Conservation (phyloP, 2,888 invertebrate genomes). For the Pyrocoelia pectoralis region DNA sequence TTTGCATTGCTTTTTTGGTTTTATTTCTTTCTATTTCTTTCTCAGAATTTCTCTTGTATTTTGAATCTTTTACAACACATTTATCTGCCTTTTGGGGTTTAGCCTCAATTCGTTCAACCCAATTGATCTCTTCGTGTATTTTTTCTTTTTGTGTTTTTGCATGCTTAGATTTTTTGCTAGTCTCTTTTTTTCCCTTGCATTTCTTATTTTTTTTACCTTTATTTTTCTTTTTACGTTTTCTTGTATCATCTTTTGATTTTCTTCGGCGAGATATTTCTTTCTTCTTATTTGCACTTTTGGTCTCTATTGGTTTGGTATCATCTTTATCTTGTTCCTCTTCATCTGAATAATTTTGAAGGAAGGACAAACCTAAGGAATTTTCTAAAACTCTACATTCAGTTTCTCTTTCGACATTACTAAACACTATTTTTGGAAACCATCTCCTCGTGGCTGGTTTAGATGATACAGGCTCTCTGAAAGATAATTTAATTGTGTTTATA, state of each 20-base stretch:
- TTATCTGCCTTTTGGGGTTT: constrained; percentile 7
- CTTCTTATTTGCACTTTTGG: constrained; percentile 11
- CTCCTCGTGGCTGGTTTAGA: constrained; percentile 30
- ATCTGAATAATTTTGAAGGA: constrained; percentile 55
- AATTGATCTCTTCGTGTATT: neutral
- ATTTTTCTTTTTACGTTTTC: constrained; percentile 13
- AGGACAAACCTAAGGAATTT: constrained; percentile 53
- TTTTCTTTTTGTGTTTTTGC: neutral
- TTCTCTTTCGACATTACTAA: constrained; percentile 43
- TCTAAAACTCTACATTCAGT: constrained; percentile 52
- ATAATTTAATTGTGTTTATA: neutral
- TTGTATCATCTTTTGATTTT: neutral
- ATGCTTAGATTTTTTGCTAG: neutral
- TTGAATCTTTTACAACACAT: constrained; percentile 10
- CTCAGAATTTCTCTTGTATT: constrained; percentile 15
- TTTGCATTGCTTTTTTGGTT: constrained; percentile 8
- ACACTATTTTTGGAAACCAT: constrained; percentile 50
- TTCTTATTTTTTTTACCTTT: constrained; percentile 11
- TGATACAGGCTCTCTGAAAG: neutral
- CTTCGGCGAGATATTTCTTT: neutral
- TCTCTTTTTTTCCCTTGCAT: neutral
- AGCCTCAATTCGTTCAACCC: neutral
- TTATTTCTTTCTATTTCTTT: constrained; percentile 1
- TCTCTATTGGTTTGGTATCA: constrained; percentile 9
- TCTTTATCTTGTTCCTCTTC: constrained; percentile 50